A percentile compares a stretch with the other conserved stretches of the same genome.
phyloP scores from a whole-genome alignment of 2,888 invertebrate species.

The Tipula confusa region DNA sequence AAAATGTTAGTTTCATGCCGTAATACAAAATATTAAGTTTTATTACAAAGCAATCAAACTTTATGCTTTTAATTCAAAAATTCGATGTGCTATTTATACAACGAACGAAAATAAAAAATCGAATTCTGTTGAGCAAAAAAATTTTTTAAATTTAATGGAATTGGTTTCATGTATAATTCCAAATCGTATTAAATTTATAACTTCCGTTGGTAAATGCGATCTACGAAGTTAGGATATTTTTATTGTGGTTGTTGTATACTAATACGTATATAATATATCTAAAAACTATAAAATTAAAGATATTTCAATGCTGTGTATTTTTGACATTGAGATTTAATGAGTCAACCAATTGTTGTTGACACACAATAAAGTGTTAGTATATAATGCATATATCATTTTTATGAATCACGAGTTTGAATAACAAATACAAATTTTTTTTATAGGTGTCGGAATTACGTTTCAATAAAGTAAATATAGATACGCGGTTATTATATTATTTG shows the following conservation, averaged over 20 bases:
- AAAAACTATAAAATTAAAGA: not conserved
- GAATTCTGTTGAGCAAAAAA: not conserved
- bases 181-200: constrained; percentile 20
- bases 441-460: no score
- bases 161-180: constrained; percentile 17
- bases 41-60: not conserved
- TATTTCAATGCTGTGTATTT: not conserved
- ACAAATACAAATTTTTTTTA: not conserved
- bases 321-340: not conserved
- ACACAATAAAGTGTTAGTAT: not conserved
- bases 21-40: not conserved
- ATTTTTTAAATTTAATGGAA: not conserved
- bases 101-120: not conserved
- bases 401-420: not conserved
- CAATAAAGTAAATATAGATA: no score
- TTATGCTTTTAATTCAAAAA: not conserved
- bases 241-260: no score
- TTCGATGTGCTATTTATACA: not conserved
- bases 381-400: not conserved
- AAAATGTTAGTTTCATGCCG: not conserved
- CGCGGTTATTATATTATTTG: no score
- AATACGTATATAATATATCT: no score
- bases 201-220: not conserved
- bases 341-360: not conserved
- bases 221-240: not conserved